Percentiles rank a stretch among this genome's conserved stretches.
phyloP scores from a whole-genome alignment of 2,113 vertebrate species.

The Thinocorus orbignyianus region DNA sequence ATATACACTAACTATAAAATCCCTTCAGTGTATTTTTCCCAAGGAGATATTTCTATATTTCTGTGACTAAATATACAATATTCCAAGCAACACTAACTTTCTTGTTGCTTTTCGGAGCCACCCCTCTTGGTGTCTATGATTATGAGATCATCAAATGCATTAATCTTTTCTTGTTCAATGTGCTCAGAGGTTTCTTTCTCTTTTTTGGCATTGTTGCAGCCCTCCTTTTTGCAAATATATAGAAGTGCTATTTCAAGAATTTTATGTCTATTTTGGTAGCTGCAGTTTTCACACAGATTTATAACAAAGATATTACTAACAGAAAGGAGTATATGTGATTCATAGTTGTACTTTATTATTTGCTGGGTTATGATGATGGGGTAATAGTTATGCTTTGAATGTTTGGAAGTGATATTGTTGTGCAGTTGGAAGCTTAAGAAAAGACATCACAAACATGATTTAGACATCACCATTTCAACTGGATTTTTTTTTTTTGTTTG shows the following conservation, averaged over 20 bases:
- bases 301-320: neutral
- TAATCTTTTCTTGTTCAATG: neutral
- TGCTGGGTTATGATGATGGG: neutral
- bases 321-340: neutral
- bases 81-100: neutral
- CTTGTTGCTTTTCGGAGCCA: neutral
- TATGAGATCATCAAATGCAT: neutral
- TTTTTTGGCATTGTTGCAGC: neutral
- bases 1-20: neutral
- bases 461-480: neutral
- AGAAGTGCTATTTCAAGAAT: neutral
- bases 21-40: neutral
- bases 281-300: neutral
- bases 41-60: neutral
- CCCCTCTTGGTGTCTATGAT: neutral
- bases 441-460: neutral
- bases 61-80: neutral
- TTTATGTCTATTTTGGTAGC: neutral
- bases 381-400: neutral
- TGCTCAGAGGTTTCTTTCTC: neutral
- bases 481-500: neutral
- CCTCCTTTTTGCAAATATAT: neutral
- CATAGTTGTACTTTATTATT: neutral
- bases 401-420: neutral
- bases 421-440: neutral